These are phyloP conservation scores for Calyptomena viridis DNA, from an alignment of 2,113 vertebrate genomes.

Conservation along the genomic window DNA sequence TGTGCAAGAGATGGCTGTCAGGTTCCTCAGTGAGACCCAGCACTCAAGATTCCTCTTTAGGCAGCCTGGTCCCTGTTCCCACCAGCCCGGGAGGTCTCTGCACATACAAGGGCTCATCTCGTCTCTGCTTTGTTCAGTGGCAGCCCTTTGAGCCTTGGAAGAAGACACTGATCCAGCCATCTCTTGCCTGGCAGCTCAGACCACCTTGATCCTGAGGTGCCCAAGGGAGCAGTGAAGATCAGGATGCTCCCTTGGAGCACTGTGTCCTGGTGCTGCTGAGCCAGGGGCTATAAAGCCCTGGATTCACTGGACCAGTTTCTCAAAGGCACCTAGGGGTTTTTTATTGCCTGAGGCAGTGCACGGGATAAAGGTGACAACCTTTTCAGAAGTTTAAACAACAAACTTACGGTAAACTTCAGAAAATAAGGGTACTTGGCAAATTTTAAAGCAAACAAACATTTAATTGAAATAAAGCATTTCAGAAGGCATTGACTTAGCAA, in stretches of 20 bases:
- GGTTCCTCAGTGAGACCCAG: neutral
- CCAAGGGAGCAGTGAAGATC: neutral
- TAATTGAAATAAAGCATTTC: neutral
- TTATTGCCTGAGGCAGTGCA: too few relatives aligned
- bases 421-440: neutral
- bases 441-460: neutral
- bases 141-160: neutral
- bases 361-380: neutral
- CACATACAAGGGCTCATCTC: neutral
- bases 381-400: neutral
- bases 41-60: neutral
- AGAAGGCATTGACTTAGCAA: neutral
- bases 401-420: neutral
- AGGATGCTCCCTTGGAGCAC: neutral
- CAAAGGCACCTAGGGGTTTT: neutral
- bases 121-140: neutral
- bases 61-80: neutral
- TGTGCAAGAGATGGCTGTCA: neutral
- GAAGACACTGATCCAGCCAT: neutral
- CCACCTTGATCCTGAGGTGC: neutral
- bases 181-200: neutral
- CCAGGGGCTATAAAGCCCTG: neutral
- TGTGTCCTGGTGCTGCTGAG: neutral
- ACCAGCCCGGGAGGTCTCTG: neutral
- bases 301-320: too few relatives aligned